A percentile compares a stretch with the other conserved stretches of the same genome.
These are phyloP conservation scores for Pelagia noctiluca DNA, from an alignment of 30 jellyfish, hydroid and myxozoan species.

Conservation along the genomic window DNA sequence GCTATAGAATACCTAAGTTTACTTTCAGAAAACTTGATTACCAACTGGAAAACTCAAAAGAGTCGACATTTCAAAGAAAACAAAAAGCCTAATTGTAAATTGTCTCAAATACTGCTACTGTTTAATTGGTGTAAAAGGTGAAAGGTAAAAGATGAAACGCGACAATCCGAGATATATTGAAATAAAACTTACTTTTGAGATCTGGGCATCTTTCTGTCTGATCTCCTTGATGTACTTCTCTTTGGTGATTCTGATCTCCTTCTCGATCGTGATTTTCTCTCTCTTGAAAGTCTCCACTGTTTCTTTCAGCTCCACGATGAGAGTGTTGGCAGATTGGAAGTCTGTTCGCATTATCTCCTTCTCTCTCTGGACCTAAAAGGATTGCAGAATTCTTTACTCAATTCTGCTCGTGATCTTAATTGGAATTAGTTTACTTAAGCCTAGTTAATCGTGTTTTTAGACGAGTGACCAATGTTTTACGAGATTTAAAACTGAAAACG, in stretches of 20 bases:
- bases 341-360: slow-evolving; percentile 80
- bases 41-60: no score
- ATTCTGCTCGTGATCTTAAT: no score
- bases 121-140: no score
- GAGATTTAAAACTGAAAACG: not conserved
- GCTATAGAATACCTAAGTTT: no score
- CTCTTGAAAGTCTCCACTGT: slow-evolving; percentile 66
- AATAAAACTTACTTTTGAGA: slow-evolving; percentile 68
- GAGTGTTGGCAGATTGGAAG: slow-evolving; percentile 66
- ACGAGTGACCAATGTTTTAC: no score
- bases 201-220: slow-evolving; percentile 73
- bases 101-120: no score
- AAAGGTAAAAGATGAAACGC: not conserved
- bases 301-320: slow-evolving; percentile 76
- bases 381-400: no score
- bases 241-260: slow-evolving; percentile 75
- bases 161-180: not conserved
- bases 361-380: slow-evolving; percentile 86
- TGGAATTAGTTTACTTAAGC: no score
- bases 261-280: slow-evolving; percentile 82
- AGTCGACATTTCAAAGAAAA: no score
- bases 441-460: no score
- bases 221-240: slow-evolving; percentile 87
- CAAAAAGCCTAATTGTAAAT: no score
- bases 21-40: no score